Base-by-base conservation (phyloP, 2,888 invertebrate genomes). In the Nycteola revayana region DNA sequence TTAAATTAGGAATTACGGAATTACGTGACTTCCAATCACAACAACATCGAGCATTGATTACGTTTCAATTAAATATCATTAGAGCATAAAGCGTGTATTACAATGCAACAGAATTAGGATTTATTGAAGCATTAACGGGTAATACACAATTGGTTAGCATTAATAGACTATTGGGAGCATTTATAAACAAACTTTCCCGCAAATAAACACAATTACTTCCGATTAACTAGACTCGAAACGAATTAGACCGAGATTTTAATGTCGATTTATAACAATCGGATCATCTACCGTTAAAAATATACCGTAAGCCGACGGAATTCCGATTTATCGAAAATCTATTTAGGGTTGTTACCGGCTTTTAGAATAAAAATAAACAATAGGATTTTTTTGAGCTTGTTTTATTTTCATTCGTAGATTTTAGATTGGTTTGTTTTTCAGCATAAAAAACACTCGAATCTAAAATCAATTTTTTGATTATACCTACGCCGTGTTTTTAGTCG, bases 221-320 rank as follows among this genome's bases (percentile, higher is more conserved):
- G 77, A 80, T 74, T 70, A 70, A 74, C 63, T 69, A 60, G 58
- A 57, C 52, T 62, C 55, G 66, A 71, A 72, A 66, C 72, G 66
- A 75, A 76, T 73, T 59, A 61, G 55, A 66, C 55, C 65, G 49
- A 50, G 25, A 36, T 39, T 76, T 81, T 79, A 69, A 50, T 68
- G 74, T 66, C 72, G 68, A 71, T 75, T 75, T 69, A 65, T 66
- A 66, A 69, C 71, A 72, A 81, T 77, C 69, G 61, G 77, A 81
- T 84, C 78, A 76, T 73, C 67, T 68, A 75, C 83, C 81, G 81
- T 80, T 77, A 75, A 73, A 71, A 65, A 67, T 54, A 61, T 80
- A 81, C 83, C 83, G 83, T 77, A 75, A 81, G 69, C 64, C 63
- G 46, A 50, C 64, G 66, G 69, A 69, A 75, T 79, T 70, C 55